These are phyloP conservation scores for Clistopyga incitator DNA, from an alignment of 2,888 invertebrate species.

Conservation along the genomic window DNA sequence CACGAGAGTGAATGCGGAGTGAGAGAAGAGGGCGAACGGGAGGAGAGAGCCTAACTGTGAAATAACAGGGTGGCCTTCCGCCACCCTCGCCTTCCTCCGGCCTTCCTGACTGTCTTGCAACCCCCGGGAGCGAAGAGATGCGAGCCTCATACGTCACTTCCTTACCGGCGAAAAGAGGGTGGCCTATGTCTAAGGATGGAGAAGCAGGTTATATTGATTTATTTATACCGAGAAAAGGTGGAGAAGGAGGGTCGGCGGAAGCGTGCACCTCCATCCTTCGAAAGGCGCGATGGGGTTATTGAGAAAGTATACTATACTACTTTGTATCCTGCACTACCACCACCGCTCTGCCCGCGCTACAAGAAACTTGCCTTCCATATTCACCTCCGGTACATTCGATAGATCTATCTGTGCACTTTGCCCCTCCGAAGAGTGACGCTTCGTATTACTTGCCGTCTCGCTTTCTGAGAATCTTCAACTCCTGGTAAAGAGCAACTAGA, in stretches of 20 bases:
- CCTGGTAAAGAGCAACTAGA: constrained; percentile 20
- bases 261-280: constrained; percentile 12
- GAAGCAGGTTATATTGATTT: constrained; percentile 82
- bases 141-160: constrained; percentile 82
- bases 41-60: constrained; percentile 82
- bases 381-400: constrained; percentile 6
- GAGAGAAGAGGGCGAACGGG: constrained; percentile 34
- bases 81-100: constrained; percentile 71
- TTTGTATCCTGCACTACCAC: background rate
- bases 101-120: constrained; percentile 38
- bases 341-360: background rate
- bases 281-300: constrained; percentile 79
- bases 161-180: constrained; percentile 76
- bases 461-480: background rate
- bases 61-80: constrained; percentile 81
- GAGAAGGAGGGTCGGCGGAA: constrained; percentile 11
- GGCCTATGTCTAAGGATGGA: constrained; percentile 66
- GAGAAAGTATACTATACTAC: constrained; percentile 72
- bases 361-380: constrained; percentile 38
- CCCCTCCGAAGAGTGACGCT: constrained; percentile 2
- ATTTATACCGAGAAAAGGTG: constrained; percentile 78
- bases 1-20: background rate
- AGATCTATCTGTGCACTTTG: background rate
- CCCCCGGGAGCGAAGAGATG: constrained; percentile 67
- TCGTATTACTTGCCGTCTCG: background rate